phyloP scores from a whole-genome alignment of 2,888 invertebrate genomes.

The Elysia crispata region DNA sequence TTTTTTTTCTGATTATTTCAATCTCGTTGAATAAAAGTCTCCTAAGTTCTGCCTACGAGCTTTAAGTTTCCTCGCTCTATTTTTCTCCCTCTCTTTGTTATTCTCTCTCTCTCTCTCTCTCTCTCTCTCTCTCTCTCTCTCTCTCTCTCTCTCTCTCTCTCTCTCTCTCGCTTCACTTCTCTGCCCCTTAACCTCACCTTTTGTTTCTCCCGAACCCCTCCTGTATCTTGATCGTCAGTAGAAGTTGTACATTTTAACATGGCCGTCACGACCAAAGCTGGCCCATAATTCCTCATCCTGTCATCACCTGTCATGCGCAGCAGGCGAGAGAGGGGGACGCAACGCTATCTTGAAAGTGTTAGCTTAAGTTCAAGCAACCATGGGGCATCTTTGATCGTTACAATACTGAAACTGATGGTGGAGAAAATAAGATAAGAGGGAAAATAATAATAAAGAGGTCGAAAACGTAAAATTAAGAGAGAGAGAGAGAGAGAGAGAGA shows the following conservation, averaged over 20 bases:
- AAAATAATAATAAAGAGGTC: not conserved
- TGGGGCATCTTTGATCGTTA: too few species aligned
- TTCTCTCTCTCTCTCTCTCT: not conserved
- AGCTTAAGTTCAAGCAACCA: too few species aligned
- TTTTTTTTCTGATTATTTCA: not conserved
- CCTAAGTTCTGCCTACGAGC: too few species aligned
- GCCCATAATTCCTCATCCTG: constrained; percentile 2
- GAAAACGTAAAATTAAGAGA: not conserved
- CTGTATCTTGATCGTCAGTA: not conserved
- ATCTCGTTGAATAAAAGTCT: not conserved
- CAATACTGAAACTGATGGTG: too few species aligned
- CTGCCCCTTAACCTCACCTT: not conserved
- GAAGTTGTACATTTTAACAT: too few species aligned
- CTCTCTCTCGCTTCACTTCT: not conserved
- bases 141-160: constrained; percentile 6
- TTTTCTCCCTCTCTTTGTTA: not conserved
- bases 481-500: constrained; percentile 9
- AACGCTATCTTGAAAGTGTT: too few species aligned
- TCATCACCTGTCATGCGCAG: not conserved
- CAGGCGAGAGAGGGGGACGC: not conserved
- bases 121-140: constrained; percentile 1
- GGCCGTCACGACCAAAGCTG: too few species aligned
- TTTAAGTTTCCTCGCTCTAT: too few species aligned
- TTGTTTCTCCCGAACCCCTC: not conserved
- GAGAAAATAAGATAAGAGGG: not conserved